A percentile compares a stretch with the other conserved stretches of the same genome.
phyloP scores from a whole-genome alignment of 2,113 vertebrate genomes.

The Pseudolaguvia tuberculata region DNA sequence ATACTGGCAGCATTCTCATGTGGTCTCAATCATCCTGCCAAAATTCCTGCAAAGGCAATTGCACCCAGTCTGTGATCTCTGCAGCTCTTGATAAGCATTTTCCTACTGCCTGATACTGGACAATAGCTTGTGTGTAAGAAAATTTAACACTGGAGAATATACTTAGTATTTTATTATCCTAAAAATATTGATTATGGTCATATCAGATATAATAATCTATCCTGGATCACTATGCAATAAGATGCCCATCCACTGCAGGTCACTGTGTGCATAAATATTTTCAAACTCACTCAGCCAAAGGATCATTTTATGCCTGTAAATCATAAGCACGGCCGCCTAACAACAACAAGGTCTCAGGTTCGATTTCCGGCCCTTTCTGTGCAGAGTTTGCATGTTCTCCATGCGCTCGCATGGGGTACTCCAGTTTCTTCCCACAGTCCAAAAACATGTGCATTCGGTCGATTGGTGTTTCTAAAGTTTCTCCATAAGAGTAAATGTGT shows the following conservation, averaged over 20 bases:
- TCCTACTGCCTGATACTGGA: neutral
- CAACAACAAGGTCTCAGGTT: no score
- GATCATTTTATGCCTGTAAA: neutral
- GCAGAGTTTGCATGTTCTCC: no score
- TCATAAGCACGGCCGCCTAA: no score
- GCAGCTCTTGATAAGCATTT: slow-evolving; percentile 4
- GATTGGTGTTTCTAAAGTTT: no score
- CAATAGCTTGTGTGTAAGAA: slow-evolving; percentile 5
- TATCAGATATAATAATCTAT: no score
- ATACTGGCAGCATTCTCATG: slow-evolving; percentile 34
- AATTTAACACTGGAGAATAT: neutral
- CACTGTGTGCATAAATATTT: neutral
- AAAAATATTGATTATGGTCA: neutral
- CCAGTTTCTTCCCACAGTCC: no score
- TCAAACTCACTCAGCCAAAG: neutral
- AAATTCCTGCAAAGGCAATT: slow-evolving; percentile 12
- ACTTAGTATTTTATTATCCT: neutral
- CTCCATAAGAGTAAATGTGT: no score
- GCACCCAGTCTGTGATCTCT: slow-evolving; percentile 16
- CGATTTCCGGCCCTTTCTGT: no score
- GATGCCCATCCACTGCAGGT: neutral
- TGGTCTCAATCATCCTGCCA: slow-evolving; percentile 36
- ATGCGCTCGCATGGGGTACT: no score
- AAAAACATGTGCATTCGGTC: no score
- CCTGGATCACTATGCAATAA: neutral